phyloP scores from a whole-genome alignment of 2,888 invertebrate genomes.

The Eurytoma californica region DNA sequence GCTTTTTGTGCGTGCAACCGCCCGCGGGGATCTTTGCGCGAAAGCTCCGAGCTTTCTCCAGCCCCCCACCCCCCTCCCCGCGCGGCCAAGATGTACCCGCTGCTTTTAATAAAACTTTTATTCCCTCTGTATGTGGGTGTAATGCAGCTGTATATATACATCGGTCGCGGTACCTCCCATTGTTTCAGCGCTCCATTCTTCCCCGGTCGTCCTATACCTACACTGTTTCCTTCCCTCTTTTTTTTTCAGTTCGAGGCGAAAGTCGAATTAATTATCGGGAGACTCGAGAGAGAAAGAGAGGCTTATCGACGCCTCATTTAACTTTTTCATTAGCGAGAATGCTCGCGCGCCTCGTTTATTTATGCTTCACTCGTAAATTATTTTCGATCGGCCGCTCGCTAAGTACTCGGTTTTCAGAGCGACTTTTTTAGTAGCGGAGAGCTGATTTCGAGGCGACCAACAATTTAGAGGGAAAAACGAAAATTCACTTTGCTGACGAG shows the following conservation, averaged over 20 bases:
- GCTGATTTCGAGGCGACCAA: no score
- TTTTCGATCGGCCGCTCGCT: no score
- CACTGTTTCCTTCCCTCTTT: background rate
- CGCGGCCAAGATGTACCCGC: constrained; percentile 13
- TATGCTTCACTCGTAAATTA: no score
- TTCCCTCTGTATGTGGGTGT: constrained; percentile 21
- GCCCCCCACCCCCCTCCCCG: background rate
- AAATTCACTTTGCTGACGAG: no score
- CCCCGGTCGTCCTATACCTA: background rate
- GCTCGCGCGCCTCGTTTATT: background rate
- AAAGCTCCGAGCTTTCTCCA: background rate
- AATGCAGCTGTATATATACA: background rate
- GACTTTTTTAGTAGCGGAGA: no score
- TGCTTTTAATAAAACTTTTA: constrained; percentile 38
- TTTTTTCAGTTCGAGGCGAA: background rate
- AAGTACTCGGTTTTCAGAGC: no score
- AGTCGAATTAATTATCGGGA: constrained; percentile 42
- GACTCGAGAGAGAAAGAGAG: background rate
- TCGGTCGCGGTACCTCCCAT: background rate
- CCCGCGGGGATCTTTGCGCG: background rate
- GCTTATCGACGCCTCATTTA: constrained; percentile 5
- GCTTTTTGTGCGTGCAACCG: background rate
- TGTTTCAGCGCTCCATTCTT: background rate
- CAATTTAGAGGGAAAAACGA: no score
- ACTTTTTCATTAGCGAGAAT: constrained; percentile 12